phyloP scores from a whole-genome alignment of 35 echinoderm and acorn worm species.

The Ophioderma brevispina region DNA sequence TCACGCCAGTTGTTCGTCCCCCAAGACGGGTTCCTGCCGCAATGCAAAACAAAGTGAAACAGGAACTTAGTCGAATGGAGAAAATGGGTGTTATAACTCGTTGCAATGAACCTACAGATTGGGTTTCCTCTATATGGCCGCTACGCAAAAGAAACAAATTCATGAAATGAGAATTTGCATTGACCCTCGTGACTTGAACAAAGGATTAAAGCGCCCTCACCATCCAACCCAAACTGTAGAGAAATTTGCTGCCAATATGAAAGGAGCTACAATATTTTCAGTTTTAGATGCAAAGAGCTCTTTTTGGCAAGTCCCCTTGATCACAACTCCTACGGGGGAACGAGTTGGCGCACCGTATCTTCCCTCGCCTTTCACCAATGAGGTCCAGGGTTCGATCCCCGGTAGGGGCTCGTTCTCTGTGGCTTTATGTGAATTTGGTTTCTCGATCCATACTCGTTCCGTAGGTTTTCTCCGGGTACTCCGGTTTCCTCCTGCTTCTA shows the following conservation, averaged over 20 bases:
- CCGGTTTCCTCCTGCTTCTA: too few relatives aligned
- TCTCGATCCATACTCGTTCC: too few relatives aligned
- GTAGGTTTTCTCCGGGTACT: too few relatives aligned
- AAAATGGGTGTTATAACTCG: constrained; percentile 21
- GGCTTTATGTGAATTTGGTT: too few relatives aligned
- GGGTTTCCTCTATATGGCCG: constrained; percentile 32
- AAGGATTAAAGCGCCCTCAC: constrained; percentile 38
- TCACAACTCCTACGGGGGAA: too few relatives aligned
- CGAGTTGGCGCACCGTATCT: too few relatives aligned
- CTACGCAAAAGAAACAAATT: background rate
- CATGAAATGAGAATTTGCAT: constrained; percentile 46
- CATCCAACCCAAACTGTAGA: background rate
- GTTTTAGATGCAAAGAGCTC: constrained; percentile 38
- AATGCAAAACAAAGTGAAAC: constrained; percentile 46
- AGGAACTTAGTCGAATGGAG: constrained; percentile 34
- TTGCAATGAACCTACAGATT: constrained; percentile 30
- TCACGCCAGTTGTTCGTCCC: constrained; percentile 30
- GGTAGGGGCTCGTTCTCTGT: too few relatives aligned
- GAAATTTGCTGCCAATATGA: background rate
- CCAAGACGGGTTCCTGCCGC: constrained; percentile 25
- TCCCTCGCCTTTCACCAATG: too few relatives aligned
- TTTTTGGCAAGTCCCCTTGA: constrained; percentile 28
- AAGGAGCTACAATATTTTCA: constrained; percentile 18
- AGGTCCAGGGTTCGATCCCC: too few relatives aligned
- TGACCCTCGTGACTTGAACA: constrained; percentile 49